These are phyloP conservation scores for Naso thynnoides DNA, from an alignment of 2,797 vertebrate species.

Conservation along the genomic window DNA sequence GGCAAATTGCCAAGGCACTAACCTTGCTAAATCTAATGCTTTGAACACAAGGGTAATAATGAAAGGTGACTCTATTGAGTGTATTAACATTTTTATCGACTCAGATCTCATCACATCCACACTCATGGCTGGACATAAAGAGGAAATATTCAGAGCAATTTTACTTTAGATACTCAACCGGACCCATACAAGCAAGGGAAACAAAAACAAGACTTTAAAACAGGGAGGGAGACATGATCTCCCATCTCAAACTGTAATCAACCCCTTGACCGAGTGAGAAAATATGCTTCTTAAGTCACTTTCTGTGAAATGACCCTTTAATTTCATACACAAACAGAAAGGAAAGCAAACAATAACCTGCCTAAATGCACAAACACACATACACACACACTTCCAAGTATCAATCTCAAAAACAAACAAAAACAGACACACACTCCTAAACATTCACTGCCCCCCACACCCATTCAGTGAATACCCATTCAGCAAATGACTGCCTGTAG, in stretches of 20 bases:
- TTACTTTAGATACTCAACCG: neutral
- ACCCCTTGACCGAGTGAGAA: neutral
- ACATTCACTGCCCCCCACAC: conserved; percentile 62
- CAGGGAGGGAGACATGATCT: neutral
- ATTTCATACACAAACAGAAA: conserved; percentile 50
- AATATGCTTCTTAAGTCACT: neutral
- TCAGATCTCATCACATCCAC: neutral
- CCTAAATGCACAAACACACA: conserved; percentile 47
- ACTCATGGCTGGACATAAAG: neutral
- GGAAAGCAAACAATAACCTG: conserved; percentile 51
- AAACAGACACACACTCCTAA: conserved; percentile 69
- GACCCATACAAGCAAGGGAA: neutral
- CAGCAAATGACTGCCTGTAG: conserved; percentile 68
- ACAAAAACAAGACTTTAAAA: neutral
- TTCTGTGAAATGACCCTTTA: conserved; percentile 29
- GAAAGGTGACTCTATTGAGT: neutral
- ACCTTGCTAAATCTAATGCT: neutral
- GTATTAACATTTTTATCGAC: neutral
- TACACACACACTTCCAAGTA: conserved; percentile 56
- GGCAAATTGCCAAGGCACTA: neutral
- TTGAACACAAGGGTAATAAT: neutral
- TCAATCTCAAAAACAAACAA: conserved; percentile 65
- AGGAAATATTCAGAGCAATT: neutral
- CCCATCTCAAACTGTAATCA: neutral
- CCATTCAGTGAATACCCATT: conserved; percentile 73